A percentile compares a stretch with the other conserved stretches of the same genome.
These are phyloP conservation scores for Percina caprodes DNA, from an alignment of 2,113 vertebrate species.

Conservation along the genomic window DNA sequence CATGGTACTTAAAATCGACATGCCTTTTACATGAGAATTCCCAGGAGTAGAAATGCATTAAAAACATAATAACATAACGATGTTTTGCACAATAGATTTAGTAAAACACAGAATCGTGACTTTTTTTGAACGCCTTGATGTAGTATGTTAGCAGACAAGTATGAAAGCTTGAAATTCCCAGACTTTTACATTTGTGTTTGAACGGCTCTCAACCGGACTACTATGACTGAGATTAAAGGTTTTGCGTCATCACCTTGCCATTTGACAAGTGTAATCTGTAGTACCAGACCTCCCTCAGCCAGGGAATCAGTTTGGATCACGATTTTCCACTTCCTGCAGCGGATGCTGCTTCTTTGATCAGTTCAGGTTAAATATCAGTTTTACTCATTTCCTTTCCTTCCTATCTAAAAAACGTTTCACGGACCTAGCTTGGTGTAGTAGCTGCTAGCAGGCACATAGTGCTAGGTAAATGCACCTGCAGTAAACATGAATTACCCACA, in stretches of 20 bases:
- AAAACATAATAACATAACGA: background rate
- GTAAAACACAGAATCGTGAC: background rate
- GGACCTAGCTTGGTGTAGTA: too few species aligned
- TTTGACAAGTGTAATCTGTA: constrained; percentile 22
- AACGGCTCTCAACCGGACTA: constrained; percentile 23
- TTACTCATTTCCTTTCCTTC: background rate
- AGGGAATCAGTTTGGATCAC: background rate
- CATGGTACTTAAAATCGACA: background rate
- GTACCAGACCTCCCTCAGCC: constrained; percentile 7
- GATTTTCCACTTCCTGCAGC: background rate
- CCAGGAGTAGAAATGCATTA: background rate
- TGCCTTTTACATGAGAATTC: background rate
- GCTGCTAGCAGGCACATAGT: background rate
- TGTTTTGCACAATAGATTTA: background rate
- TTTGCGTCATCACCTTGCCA: constrained; percentile 46
- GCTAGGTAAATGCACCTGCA: background rate
- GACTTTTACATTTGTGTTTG: constrained; percentile 26
- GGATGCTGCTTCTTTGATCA: background rate
- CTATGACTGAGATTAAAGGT: constrained; percentile 48
- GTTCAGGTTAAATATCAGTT: background rate
- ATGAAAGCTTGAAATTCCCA: constrained; percentile 9
- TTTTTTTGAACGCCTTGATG: background rate
- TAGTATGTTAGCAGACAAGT: too few species aligned
- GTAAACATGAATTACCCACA: background rate
- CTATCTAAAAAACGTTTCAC: background rate